These are phyloP conservation scores for Rutpela maculata DNA, from an alignment of 2,888 invertebrate species.

Conservation along the genomic window DNA sequence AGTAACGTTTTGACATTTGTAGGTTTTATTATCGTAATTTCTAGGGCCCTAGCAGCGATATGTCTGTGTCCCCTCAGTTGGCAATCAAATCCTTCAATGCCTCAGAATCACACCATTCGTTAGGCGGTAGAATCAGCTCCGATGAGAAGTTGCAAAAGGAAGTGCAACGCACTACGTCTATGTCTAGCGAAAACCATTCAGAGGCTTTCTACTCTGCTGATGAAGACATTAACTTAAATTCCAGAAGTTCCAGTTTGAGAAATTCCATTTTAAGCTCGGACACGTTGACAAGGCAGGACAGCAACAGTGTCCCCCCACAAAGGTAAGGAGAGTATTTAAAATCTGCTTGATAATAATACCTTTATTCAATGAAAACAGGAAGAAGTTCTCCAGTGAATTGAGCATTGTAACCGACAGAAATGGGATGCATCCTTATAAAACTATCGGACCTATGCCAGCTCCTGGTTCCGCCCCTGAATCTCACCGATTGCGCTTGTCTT, in stretches of 20 bases:
- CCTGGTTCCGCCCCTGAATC: slow-evolving; percentile 68
- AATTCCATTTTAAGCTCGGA: slow-evolving; percentile 79
- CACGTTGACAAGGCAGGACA: slow-evolving; percentile 69
- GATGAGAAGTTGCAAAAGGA: slow-evolving; percentile 79
- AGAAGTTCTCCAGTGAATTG: slow-evolving; percentile 78
- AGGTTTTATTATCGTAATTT: slow-evolving; percentile 45
- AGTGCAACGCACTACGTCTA: slow-evolving; percentile 89
- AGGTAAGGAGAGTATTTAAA: slow-evolving; percentile 51
- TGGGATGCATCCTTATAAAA: slow-evolving; percentile 68
- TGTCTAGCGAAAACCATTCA: slow-evolving; percentile 92
- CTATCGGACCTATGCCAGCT: slow-evolving; percentile 59
- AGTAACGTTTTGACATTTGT: neutral
- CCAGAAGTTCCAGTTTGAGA: slow-evolving; percentile 81
- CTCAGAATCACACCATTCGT: slow-evolving; percentile 82
- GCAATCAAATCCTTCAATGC: slow-evolving; percentile 76
- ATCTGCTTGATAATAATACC: neutral
- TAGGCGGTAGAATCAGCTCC: slow-evolving; percentile 77
- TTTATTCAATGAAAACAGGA: slow-evolving; percentile 65
- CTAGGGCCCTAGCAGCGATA: slow-evolving; percentile 62
- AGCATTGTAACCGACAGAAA: slow-evolving; percentile 75
- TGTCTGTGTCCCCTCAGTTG: slow-evolving; percentile 71
- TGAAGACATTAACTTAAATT: slow-evolving; percentile 85
- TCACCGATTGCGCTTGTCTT: slow-evolving; percentile 72
- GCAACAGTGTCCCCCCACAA: slow-evolving; percentile 64
- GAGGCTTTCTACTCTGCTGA: slow-evolving; percentile 96